Evolutionary conservation across 2,797 vertebrate genomes (phyloP).

Genomic region (Sebastes vulpes): DNA sequence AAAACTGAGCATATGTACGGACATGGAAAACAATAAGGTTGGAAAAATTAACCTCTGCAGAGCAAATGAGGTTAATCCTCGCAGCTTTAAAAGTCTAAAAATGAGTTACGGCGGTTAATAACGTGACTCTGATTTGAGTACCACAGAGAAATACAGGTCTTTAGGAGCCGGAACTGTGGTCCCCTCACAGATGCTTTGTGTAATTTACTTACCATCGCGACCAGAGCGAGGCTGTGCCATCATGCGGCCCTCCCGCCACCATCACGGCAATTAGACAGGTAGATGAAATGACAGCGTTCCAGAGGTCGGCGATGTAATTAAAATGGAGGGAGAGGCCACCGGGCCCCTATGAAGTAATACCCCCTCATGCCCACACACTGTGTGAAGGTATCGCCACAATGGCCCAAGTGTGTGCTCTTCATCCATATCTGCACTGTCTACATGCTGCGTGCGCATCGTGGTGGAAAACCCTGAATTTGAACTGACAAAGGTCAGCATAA

Average conservation of each 20-base stretch:
- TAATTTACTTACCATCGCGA: slow-evolving; percentile 61
- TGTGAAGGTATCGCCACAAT: not conserved
- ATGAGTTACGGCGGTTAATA: slow-evolving; percentile 51
- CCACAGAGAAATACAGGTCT: slow-evolving; percentile 19
- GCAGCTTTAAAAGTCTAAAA: slow-evolving; percentile 37
- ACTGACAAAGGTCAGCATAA: not conserved
- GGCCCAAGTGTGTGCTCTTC: not conserved
- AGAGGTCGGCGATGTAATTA: slow-evolving; percentile 67
- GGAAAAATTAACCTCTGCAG: not conserved
- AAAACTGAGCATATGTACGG: not conserved
- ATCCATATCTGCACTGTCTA: not conserved
- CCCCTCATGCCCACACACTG: not conserved
- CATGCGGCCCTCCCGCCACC: slow-evolving; percentile 40
- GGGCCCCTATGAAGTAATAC: slow-evolving; percentile 35
- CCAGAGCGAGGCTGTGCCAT: slow-evolving; percentile 60
- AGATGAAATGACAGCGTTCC: slow-evolving; percentile 61
- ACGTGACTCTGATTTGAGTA: slow-evolving; percentile 19
- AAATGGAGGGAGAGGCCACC: slow-evolving; percentile 55
- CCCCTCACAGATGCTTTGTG: slow-evolving; percentile 40
- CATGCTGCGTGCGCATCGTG: not conserved
- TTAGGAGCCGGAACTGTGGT: slow-evolving; percentile 4
- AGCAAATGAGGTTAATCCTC: not conserved
- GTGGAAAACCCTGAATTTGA: not conserved
- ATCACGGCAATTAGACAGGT: slow-evolving; percentile 70
- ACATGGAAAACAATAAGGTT: not conserved